phyloP scores from a whole-genome alignment of 2,113 vertebrate genomes.

The Psilopsiagon aurifrons region DNA sequence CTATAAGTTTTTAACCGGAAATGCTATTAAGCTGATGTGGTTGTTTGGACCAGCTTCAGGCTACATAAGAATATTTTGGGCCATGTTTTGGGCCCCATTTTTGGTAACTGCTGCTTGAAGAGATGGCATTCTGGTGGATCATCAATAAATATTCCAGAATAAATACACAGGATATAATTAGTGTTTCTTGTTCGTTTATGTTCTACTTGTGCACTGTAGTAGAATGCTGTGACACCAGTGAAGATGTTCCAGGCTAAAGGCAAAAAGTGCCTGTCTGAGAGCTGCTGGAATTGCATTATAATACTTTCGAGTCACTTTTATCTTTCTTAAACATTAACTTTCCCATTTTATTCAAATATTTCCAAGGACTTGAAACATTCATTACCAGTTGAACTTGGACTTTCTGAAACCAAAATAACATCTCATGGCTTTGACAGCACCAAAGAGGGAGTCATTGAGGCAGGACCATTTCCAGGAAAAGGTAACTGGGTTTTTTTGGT shows the following conservation, averaged over 20 bases:
- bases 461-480: slow-evolving; percentile 85
- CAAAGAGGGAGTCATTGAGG: slow-evolving; percentile 85
- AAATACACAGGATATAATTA: not conserved
- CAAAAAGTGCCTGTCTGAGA: not conserved
- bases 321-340: slow-evolving; percentile 37
- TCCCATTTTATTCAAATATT: slow-evolving; percentile 62
- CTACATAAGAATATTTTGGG: not conserved
- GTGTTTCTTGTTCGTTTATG: not conserved
- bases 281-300: not conserved
- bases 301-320: slow-evolving; percentile 13
- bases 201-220: not conserved
- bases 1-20: not conserved
- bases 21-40: not conserved
- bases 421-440: slow-evolving; percentile 81
- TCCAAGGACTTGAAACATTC: slow-evolving; percentile 83
- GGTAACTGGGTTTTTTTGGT: not conserved
- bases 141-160: not conserved
- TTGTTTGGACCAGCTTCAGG: not conserved
- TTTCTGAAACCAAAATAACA: slow-evolving; percentile 84
- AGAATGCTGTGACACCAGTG: not conserved
- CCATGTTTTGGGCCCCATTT: fast-evolving
- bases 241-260: not conserved
- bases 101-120: not conserved
- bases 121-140: not conserved
- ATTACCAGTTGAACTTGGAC: slow-evolving; percentile 78